Evolutionary conservation across 2,113 vertebrate species (phyloP).

Genomic region (Chloebia gouldiae): DNA sequence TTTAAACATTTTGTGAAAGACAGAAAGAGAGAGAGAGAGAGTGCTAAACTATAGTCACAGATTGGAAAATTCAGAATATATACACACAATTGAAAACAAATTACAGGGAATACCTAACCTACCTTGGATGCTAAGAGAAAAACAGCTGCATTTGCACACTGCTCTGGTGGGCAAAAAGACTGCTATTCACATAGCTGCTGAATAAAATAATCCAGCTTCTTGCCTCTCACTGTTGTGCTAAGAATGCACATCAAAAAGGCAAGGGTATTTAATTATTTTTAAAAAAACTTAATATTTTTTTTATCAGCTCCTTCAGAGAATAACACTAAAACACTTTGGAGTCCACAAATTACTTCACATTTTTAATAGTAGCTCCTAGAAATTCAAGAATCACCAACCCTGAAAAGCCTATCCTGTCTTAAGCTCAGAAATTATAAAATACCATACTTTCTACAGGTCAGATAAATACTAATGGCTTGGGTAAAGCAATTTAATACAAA

Average conservation of each 20-base stretch:
- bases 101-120: not conserved
- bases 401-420: not conserved
- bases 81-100: not conserved
- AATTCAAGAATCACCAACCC: not conserved
- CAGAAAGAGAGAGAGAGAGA: not conserved
- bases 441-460: not conserved
- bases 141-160: not conserved
- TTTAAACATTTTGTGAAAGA: not conserved
- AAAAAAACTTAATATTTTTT: not conserved
- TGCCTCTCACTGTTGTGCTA: not conserved
- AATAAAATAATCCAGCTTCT: not conserved
- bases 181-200: not conserved
- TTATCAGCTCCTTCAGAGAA: not conserved
- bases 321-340: not conserved
- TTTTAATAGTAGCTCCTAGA: not conserved
- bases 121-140: not conserved
- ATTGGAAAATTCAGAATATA: not conserved
- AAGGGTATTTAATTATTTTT: not conserved
- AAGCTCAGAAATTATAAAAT: not conserved
- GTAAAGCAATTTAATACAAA: not conserved
- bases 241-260: not conserved
- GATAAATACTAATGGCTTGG: not conserved
- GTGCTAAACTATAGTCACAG: not conserved
- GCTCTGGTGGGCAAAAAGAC: not conserved
- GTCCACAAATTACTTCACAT: not conserved